Base-by-base conservation (phyloP, 2,113 vertebrate genomes). In the Nannospalax galili region DNA sequence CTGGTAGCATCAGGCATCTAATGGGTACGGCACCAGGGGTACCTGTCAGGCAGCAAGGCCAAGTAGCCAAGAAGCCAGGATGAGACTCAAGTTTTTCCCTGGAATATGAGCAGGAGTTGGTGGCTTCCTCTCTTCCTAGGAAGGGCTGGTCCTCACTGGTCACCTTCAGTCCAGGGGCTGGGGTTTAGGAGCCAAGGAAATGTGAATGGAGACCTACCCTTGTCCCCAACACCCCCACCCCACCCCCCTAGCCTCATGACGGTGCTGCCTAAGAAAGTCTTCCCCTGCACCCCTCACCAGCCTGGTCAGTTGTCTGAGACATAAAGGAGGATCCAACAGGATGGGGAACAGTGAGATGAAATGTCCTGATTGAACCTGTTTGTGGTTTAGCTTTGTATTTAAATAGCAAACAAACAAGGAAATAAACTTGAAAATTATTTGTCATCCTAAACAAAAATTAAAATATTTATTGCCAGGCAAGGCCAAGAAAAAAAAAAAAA, bases 321-420 rank as follows among this genome's bases (percentile, higher is more conserved):
- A 56, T 67, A 58, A 96, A 97, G 82, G 97, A 96, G 56, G 96
- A 94, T 93, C 97, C 80, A 72, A 96, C 20, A 15, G 92, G 80
- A 92, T 94, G 72, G 48, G 84, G 72, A 65, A 74, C 86, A 90
- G 94, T 96, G 96, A 97, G 93, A 95, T 81, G 30, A 80, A 91
- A 65, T 94, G 91, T 98, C 97, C 93, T 94, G 95, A 95, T 95
- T 97, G 95, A 97, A 92, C 96, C 97, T 88, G 91, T 97, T 98
- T 97, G 96, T 98, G 97, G 97, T 93, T 97, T 98, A 97, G 97
- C 97, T n/a, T n/a, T n/a, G n/a, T n/a, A n/a, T n/a, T n/a, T n/a
- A n/a, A n/a, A n/a, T n/a, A n/a, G n/a, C n/a, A n/a, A n/a, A n/a
- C n/a, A n/a, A n/a, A n/a, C n/a, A n/a, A n/a, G n/a, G n/a, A n/a